phyloP scores from a whole-genome alignment of 2,113 vertebrate species.

The Psettodes erumei region DNA sequence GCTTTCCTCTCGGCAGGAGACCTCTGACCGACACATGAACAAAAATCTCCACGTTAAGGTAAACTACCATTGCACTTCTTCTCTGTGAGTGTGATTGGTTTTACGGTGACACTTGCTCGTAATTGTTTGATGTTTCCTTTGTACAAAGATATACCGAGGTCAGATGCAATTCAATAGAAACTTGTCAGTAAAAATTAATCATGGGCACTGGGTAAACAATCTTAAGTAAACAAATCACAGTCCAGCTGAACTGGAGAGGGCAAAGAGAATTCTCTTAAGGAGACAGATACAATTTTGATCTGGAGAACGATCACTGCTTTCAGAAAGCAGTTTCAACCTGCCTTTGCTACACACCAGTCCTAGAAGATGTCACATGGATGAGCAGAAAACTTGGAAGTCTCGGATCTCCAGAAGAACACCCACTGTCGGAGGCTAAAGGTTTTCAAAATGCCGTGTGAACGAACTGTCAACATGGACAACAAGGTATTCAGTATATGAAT shows the following conservation, averaged over 20 bases:
- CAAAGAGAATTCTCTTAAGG: constrained; percentile 26
- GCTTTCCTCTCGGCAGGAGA: constrained; percentile 61
- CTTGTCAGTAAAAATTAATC: too few relatives aligned
- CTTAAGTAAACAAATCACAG: too few relatives aligned
- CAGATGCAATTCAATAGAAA: too few relatives aligned
- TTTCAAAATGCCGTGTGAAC: too few relatives aligned
- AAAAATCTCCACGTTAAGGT: not conserved
- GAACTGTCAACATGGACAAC: too few relatives aligned
- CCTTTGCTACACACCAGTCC: not conserved
- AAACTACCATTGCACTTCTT: not conserved
- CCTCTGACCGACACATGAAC: constrained; percentile 57
- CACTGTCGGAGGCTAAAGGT: too few relatives aligned
- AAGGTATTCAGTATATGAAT: too few relatives aligned
- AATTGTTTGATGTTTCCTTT: too few relatives aligned
- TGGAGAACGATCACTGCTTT: not conserved
- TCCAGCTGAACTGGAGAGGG: not conserved
- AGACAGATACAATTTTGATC: not conserved
- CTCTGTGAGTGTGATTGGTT: too few relatives aligned
- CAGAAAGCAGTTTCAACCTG: not conserved
- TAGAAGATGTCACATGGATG: not conserved
- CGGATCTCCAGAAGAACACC: too few relatives aligned
- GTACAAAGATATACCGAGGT: not conserved
- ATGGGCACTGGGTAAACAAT: too few relatives aligned
- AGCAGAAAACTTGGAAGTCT: not conserved
- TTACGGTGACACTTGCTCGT: too few relatives aligned